Evolutionary conservation across 2,888 invertebrate genomes (phyloP), one percentile per base, ranked within the genome.

Genomic region (Geotrupes spiniger): DNA sequence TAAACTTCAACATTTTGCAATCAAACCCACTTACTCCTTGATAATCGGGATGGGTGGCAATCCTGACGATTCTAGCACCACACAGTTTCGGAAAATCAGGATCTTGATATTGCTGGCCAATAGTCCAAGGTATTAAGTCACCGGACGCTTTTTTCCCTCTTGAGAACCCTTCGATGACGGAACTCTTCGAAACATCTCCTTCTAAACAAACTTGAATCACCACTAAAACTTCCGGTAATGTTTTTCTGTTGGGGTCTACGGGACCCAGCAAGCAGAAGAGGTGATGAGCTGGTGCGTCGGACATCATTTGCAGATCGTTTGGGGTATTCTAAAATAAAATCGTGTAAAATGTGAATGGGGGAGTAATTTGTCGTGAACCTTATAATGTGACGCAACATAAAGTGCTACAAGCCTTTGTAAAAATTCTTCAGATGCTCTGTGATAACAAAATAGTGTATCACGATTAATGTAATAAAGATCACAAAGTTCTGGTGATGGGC

Each of bases 271-370:
- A 76, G 58, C 95, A 96, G 75, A 98, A 99, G 46, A 99, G 73
- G 70, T 96, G 92, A 75, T 99, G 99, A 1, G 96, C 96, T 0
- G 99, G 98, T 10, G 99, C 98, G 74, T 99, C 99, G 9, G 97
- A 94, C 76, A 99, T 81, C 81, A 99, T 86, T 76, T 99, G 98
- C 31, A 99, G 78, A 77, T 99, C 99, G 74, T 99, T 97, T 0
- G 99, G 99, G 46, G 92, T 92, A 76, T 99, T 99, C 85, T 89
- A 73, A 44, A 64, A 65, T 54, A 40, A 26, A 51, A 54, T 46
- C 6, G 21, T 21, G 6, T 21, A 21, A 21, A 21, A 21, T 6
- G n/a, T n/a, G n/a, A n/a, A n/a, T n/a, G n/a, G n/a, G n/a, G n/a
- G n/a, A 21, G 6, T 6, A 25, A 3, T 33, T 33, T 33, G n/a